A percentile compares a stretch with the other conserved stretches of the same genome.
Conservation (phyloP, 2,113 vertebrate species). For the Tetrao urogallus region DNA sequence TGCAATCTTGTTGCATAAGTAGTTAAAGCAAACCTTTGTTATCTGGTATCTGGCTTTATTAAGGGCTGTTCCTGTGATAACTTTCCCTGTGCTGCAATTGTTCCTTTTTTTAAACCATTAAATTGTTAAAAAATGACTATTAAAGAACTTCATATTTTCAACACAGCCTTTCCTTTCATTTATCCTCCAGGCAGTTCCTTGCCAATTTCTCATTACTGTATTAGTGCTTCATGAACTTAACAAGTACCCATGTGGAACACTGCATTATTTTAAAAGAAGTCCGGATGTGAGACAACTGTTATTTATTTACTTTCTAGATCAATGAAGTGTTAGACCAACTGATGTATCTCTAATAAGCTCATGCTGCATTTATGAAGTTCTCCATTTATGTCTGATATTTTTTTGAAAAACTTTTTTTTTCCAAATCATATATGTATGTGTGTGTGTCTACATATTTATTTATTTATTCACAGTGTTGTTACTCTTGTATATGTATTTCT, state of each 20-base stretch:
- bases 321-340: not conserved
- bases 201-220: slow-evolving; percentile 19
- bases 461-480: not conserved
- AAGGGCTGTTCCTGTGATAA: not conserved
- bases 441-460: not conserved
- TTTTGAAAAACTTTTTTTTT: not conserved
- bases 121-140: not conserved
- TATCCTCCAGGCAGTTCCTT: not conserved
- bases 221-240: not conserved
- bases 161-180: not conserved
- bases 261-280: not conserved
- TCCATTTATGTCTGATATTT: not conserved
- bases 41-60: not conserved
- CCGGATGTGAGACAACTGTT: slow-evolving; percentile 6
- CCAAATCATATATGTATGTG: not conserved
- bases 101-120: not conserved
- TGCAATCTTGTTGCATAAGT: not conserved
- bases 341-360: not conserved
- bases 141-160: not conserved
- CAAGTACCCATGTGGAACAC: slow-evolving; percentile 2
- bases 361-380: not conserved
- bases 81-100: not conserved
- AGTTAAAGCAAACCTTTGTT: not conserved
- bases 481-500: not conserved
- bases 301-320: not conserved